phyloP scores from a whole-genome alignment of 2,888 invertebrate species.

The Polyploca ridens region DNA sequence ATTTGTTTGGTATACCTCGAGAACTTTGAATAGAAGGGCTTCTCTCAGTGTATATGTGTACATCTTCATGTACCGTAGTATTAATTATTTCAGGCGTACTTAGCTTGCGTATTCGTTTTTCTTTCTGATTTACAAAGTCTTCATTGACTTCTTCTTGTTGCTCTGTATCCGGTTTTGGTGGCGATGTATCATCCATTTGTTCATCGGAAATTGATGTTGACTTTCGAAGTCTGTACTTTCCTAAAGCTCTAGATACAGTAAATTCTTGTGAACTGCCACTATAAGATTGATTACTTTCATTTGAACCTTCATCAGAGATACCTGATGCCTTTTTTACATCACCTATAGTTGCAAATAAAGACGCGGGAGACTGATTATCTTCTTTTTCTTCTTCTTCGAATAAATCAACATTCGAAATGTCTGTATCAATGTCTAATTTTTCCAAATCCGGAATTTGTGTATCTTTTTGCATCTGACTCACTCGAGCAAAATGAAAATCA shows the following conservation, averaged over 20 bases:
- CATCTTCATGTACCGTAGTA: slow-evolving; percentile 77
- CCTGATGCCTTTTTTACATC: slow-evolving; percentile 87
- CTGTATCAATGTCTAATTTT: slow-evolving; percentile 84
- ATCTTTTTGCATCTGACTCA: slow-evolving; percentile 81
- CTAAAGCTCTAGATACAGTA: slow-evolving; percentile 92
- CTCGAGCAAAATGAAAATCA: slow-evolving; percentile 81
- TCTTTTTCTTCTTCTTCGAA: slow-evolving; percentile 86
- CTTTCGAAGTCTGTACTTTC: slow-evolving; percentile 90
- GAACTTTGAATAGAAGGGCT: slow-evolving; percentile 87
- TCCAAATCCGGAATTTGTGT: slow-evolving; percentile 76
- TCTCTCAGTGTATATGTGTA: slow-evolving; percentile 81
- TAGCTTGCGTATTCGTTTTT: slow-evolving; percentile 60
- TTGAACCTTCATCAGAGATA: slow-evolving; percentile 85
- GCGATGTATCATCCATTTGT: slow-evolving; percentile 82
- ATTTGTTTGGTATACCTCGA: slow-evolving; percentile 84
- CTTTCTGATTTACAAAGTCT: slow-evolving; percentile 53
- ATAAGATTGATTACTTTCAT: slow-evolving; percentile 81
- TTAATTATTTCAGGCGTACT: slow-evolving; percentile 73
- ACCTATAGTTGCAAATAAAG: slow-evolving; percentile 90
- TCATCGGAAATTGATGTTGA: slow-evolving; percentile 89
- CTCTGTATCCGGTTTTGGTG: slow-evolving; percentile 63
- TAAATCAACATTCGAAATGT: slow-evolving; percentile 83
- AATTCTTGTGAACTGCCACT: slow-evolving; percentile 92
- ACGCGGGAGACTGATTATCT: slow-evolving; percentile 86
- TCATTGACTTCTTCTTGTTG: slow-evolving; percentile 53